These are phyloP conservation scores for Drosophila anomalipes DNA, from an alignment of 2,888 invertebrate genomes.

Conservation along the genomic window DNA sequence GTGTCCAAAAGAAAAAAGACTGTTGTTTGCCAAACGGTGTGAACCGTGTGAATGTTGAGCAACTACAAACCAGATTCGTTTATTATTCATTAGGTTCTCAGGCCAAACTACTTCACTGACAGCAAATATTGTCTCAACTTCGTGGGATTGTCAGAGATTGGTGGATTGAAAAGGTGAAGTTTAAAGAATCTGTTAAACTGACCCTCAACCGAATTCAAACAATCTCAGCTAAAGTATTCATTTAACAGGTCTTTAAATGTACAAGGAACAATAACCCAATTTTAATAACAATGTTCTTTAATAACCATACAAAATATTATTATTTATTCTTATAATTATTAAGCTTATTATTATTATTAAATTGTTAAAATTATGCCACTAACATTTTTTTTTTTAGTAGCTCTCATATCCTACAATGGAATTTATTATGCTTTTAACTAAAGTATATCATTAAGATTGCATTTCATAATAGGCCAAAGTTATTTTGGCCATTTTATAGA, in stretches of 20 bases:
- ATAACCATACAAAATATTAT: neutral
- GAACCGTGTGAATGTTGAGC: constrained; percentile 38
- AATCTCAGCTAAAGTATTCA: neutral
- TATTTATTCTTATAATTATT: neutral
- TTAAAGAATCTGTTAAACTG: neutral
- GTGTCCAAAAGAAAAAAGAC: constrained; percentile 6
- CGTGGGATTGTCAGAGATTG: constrained; percentile 17
- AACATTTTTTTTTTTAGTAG: neutral
- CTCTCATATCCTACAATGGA: neutral
- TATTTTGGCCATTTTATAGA: constrained; percentile 4
- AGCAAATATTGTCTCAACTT: constrained; percentile 29
- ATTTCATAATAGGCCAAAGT: neutral
- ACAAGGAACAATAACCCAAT: neutral
- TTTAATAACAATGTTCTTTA: neutral
- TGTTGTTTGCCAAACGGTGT: constrained; percentile 14
- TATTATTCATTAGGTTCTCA: constrained; percentile 45
- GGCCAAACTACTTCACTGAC: constrained; percentile 3
- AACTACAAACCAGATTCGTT: constrained; percentile 34
- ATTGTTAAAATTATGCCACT: neutral
- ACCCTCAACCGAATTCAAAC: neutral
- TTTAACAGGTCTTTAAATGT: neutral
- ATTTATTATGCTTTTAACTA: neutral
- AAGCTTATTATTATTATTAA: neutral
- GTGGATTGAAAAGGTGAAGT: neutral
- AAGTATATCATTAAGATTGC: neutral